A percentile compares a stretch with the other conserved stretches of the same genome.
Evolutionary conservation across 2,113 vertebrate species (phyloP).

Genomic region (Callipepla squamata): DNA sequence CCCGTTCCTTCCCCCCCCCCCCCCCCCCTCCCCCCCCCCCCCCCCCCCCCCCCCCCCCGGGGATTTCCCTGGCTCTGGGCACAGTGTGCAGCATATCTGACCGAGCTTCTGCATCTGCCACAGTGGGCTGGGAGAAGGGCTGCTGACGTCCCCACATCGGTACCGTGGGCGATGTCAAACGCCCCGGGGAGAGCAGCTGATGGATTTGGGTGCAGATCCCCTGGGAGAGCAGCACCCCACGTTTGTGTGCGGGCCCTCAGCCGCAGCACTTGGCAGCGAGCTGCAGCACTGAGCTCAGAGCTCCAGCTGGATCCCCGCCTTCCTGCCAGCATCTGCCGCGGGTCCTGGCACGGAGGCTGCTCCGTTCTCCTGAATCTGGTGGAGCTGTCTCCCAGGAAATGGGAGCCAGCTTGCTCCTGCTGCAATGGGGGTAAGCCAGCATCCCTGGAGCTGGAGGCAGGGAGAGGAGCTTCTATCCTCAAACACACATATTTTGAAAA

Average conservation of each 20-base stretch:
- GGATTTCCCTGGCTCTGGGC: not conserved
- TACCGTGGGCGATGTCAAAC: accelerated
- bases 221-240: accelerated
- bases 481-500: not conserved
- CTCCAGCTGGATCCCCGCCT: not conserved
- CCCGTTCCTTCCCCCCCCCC: not conserved
- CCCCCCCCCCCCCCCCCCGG: not conserved
- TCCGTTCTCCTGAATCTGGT: slow-evolving; percentile 54
- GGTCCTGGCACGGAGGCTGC: slow-evolving; percentile 61
- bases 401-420: slow-evolving; percentile 36
- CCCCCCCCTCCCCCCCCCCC: accelerated
- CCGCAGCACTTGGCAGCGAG: not conserved
- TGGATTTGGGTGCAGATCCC: not conserved
- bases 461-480: not conserved
- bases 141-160: not conserved
- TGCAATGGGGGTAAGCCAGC: slow-evolving; percentile 10
- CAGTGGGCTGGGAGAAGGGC: accelerated
- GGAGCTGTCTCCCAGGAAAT: slow-evolving; percentile 6
- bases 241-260: not conserved
- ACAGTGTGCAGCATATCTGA: not conserved
- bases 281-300: not conserved
- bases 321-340: slow-evolving; percentile 40
- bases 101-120: not conserved
- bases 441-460: not conserved
- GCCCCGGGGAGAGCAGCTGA: not conserved